phyloP scores from a whole-genome alignment of 2,113 vertebrate species.

The Ranitomeya imitator region DNA sequence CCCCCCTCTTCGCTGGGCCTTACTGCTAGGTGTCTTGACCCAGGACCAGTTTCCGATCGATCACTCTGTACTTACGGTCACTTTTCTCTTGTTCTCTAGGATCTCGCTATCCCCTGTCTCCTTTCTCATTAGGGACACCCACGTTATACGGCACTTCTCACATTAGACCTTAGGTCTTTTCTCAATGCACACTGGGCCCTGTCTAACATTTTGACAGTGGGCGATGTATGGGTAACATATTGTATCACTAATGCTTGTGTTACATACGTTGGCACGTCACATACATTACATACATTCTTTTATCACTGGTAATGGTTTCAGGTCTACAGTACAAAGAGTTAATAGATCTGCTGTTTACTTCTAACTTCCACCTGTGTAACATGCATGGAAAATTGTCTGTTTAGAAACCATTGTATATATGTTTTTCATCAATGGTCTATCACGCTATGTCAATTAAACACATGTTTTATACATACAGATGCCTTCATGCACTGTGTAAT shows the following conservation, averaged over 20 bases:
- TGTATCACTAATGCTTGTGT: background rate
- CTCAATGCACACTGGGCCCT: too few species aligned
- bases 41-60: too few species aligned
- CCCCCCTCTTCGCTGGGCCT: too few species aligned
- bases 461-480: conserved; percentile 32
- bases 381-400: conserved; percentile 31
- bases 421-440: conserved; percentile 35
- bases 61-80: too few species aligned
- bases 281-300: too few species aligned
- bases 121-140: too few species aligned
- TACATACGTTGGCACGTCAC: background rate
- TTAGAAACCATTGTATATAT: conserved; percentile 22
- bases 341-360: background rate
- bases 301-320: background rate
- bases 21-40: too few species aligned
- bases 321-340: background rate
- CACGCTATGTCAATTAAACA: conserved; percentile 47
- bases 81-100: too few species aligned
- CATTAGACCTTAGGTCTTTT: too few species aligned
- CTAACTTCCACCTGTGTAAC: background rate
- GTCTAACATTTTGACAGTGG: too few species aligned
- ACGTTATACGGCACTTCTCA: too few species aligned
- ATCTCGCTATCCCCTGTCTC: too few species aligned
- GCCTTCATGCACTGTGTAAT: conserved; percentile 29
- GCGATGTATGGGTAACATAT: background rate